Evolutionary conservation across 1,140 invertebrate genomes (phyloP), one percentile per base, ranked within the genome.

Genomic region (Caerostris extrusa): DNA sequence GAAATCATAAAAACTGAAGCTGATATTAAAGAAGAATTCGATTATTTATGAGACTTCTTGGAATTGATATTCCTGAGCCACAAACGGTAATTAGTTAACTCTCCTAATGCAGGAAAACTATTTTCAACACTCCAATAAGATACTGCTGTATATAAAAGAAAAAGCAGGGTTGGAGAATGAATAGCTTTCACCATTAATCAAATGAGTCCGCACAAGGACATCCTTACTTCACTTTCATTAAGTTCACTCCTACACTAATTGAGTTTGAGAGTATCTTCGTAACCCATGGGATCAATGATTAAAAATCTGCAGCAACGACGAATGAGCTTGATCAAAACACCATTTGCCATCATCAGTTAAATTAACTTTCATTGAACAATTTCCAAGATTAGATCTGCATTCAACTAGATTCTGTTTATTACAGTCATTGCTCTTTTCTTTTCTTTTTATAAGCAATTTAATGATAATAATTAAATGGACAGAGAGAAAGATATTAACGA

Each of bases 211-310:
- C 61, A n/a, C 53, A 85, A 57, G 56, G 53, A 55, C 53, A 85
- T 7, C 56, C 17, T 77, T 64, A 64, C 61, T 64, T 64, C 7
- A 64, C 19, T 81, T 81, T 81, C 71, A 81, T 81, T 81, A 81
- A 53, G 50, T 19, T 19, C 71, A 50, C 71, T 10, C 17, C 7
- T 19, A 81, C 19, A 19, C 71, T 81, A 53, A 50, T 81, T 34
- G 71, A 81, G 10, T 50, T 50, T 50, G n/a, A 53, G 71, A 53
- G 71, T 81, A 19, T 50, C 19, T 4, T 81, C 50, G 17, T 7
- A 81, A 19, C 19, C 10, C 10, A 34, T 53, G 71, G 6, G 34
- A 14, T 50, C 17, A 17, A 10, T 64, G 71, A 81, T 81, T 81
- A 81, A 81, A 50, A 50, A 50, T 50, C 19, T 34, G 71, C 71